Evolutionary conservation across 2,797 vertebrate genomes (phyloP), one percentile per base, ranked within the genome.

Genomic region (Vultur gryphus): DNA sequence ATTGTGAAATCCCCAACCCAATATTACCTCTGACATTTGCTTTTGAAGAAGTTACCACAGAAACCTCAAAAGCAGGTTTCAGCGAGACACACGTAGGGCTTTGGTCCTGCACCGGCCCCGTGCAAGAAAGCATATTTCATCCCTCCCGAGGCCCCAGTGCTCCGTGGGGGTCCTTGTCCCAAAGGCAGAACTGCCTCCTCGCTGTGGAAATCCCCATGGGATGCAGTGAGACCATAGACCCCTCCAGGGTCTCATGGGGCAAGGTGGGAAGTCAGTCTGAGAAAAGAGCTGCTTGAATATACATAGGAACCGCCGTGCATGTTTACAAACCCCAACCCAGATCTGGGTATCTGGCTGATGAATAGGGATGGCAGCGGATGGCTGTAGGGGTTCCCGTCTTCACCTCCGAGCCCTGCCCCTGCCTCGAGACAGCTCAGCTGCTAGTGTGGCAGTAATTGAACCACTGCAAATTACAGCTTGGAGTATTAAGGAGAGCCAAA

Each of bases 1-100:
- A 77, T 97, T 97, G 91, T 94, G 96, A 95, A 97, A 97, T 97
- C 65, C 39, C 66, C 92, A 94, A 81, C 76, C 69, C 91, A 94
- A 2, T 90, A 95, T 96, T 96, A 94, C 82, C 89, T 95, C 87
- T 86, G 87, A 96, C 89, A 94, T 89, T 70, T 92, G 96, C 97
- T 97, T 96, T 97, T 96, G 93, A 97, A 97, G 97, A 97, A 97
- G 92, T 93, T 96, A 97, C 94, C 94, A 94, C 96, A 96, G 93
- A 97, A 97, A 95, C 95, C 97, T 97, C 96, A 96, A 97, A 96
- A 97, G 93, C 89, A 96, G 96, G 96, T 96, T 97, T 96, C 94
- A 94, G 77, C 2, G 9, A 94, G 84, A 93, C 70, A 55, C 52
- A 83, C 1, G 10, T 10, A 81, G 23, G 29, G 58, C 52, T 96